Base-by-base conservation (phyloP, 2,797 vertebrate genomes). In the Falco cherrug region DNA sequence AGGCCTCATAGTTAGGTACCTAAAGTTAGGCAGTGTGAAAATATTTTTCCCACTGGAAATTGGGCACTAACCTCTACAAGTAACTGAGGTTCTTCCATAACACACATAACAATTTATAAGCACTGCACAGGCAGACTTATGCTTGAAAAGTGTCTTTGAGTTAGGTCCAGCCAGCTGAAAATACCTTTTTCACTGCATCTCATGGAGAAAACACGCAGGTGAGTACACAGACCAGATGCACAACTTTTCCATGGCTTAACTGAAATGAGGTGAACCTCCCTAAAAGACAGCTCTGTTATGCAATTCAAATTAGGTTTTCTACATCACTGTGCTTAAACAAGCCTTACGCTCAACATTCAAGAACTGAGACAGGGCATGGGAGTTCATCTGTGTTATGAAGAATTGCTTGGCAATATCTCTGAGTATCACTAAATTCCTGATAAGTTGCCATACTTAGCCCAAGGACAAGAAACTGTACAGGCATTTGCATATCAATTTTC, bases 401-500 rank as follows among this genome's bases (percentile, higher is more conserved):
- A 71, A 35, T 48, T 87, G 53, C 39, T 91, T 68, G 73, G 77
- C 5, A 26, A 91, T 56, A 84, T 94, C 86, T 90, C 57, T 53
- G 20, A 90, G 90, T 84, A 95, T 95, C 93, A 63, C 85, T 75
- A 21, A 87, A 87, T 61, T 94, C 73, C 57, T 54, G 77, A 92
- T 90, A 89, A 90, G 39, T 41, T 82, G 64, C 41, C 84, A 80
- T 74, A 69, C 89, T 91, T 89, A 88, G 74, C 50, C 68, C 76
- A 87, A 93, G 65, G 93, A 95, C 43, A 54, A 97, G 50, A 84
- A 95, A 65, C 56, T 76, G 59, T 31, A 82, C 37, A 81, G 89
- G 69, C 28, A 96, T 95, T 86, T 96, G 84, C 92, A 93, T 93
- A 93, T 91, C 56, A 61, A 84, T 88, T 94, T 95, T 80, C 61